Evolutionary conservation across 2,113 vertebrate genomes (phyloP).

Genomic region (Corythaeola cristata): DNA sequence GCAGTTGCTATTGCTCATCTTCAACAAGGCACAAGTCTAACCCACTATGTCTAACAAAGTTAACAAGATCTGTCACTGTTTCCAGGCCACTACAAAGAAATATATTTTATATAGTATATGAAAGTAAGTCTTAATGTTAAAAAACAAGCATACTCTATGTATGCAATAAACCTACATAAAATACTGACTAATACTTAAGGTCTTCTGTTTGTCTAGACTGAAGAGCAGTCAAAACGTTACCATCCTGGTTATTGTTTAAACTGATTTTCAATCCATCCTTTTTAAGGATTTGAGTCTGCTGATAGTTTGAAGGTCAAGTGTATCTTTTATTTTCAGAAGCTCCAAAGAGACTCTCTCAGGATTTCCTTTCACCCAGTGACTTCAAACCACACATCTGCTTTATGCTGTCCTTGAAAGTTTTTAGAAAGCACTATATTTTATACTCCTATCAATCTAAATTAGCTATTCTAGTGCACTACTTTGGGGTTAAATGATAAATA

Average conservation of each 20-base stretch:
- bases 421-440: background rate
- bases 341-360: background rate
- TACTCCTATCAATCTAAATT: background rate
- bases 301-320: background rate
- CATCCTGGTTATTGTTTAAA: background rate
- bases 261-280: background rate
- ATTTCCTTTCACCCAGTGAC: background rate
- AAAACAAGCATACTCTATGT: background rate
- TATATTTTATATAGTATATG: background rate
- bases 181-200: background rate
- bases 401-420: background rate
- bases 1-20: background rate
- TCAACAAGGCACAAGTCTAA: background rate
- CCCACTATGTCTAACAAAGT: background rate
- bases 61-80: background rate
- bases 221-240: background rate
- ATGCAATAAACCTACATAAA: background rate
- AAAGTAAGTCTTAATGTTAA: background rate
- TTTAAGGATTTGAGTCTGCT: background rate
- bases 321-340: background rate
- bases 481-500: conserved; percentile 13
- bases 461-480: background rate
- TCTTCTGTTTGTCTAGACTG: background rate
- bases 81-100: background rate
- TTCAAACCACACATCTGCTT: background rate